phyloP scores from a whole-genome alignment of 1,140 invertebrate genomes.

The Dreissena polymorpha region DNA sequence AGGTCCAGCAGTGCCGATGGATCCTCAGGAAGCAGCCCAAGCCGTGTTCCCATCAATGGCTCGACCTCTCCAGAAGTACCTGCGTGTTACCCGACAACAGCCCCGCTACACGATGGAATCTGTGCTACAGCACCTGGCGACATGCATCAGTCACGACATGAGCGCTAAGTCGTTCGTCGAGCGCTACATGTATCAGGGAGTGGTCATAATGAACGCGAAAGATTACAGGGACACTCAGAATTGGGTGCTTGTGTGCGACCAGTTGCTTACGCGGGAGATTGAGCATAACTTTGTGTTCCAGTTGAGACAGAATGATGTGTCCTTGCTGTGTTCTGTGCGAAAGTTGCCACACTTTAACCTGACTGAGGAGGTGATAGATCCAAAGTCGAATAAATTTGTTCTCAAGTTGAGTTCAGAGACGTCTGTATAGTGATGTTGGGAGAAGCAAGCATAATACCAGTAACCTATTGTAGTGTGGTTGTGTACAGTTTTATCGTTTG shows the following conservation, averaged over 20 bases:
- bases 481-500: too few relatives aligned
- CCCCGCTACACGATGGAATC: slow-evolving; percentile 96
- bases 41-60: slow-evolving; percentile 98
- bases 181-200: slow-evolving; percentile 80
- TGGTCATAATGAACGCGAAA: slow-evolving; percentile 75
- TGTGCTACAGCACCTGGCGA: slow-evolving; percentile 91
- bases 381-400: slow-evolving; percentile 97
- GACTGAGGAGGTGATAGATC: slow-evolving; percentile 95
- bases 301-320: slow-evolving; percentile 95
- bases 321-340: slow-evolving; percentile 91
- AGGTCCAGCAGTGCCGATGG: slow-evolving; percentile 87
- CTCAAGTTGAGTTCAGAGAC: slow-evolving; percentile 97
- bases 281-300: slow-evolving; percentile 91
- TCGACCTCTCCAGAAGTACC: slow-evolving; percentile 96
- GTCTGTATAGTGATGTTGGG: slow-evolving; percentile 86
- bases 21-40: slow-evolving; percentile 96
- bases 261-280: slow-evolving; percentile 90
- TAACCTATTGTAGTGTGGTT: too few relatives aligned
- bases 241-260: slow-evolving; percentile 96
- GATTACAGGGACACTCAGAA: slow-evolving; percentile 80
- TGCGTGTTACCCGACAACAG: slow-evolving; percentile 96
- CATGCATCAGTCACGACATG: slow-evolving; percentile 94
- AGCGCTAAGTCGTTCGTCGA: slow-evolving; percentile 96
- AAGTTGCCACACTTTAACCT: slow-evolving; percentile 95
- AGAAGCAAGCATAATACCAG: background rate